Conservation (phyloP, 2,888 invertebrate genomes). For the Buathra laborator region DNA sequence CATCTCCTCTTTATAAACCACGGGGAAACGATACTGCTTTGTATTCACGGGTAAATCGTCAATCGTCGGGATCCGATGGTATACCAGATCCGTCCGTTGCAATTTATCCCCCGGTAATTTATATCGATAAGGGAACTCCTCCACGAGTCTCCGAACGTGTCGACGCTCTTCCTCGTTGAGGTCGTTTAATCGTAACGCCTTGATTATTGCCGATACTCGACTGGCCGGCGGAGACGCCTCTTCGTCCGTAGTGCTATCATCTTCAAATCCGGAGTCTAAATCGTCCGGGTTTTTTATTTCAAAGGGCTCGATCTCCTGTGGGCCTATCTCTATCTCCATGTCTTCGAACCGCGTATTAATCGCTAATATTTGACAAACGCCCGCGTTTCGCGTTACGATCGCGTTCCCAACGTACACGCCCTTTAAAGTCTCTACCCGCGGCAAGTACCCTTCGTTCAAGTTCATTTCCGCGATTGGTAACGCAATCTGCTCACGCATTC, state of each 20-base stretch:
- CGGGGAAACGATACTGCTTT: constrained; percentile 50
- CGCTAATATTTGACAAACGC: neutral
- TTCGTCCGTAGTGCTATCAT: too few relatives aligned
- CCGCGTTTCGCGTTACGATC: neutral
- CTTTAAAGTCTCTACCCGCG: neutral
- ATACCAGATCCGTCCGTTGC: neutral
- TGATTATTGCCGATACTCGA: too few relatives aligned
- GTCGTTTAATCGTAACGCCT: too few relatives aligned
- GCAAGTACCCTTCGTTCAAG: neutral
- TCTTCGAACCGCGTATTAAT: constrained; percentile 2
- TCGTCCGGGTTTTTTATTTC: too few relatives aligned
- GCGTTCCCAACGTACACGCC: constrained; percentile 19
- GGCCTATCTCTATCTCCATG: neutral
- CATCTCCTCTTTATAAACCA: constrained; percentile 34
- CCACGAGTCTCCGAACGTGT: too few relatives aligned
- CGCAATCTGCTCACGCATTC: neutral
- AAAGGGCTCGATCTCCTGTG: neutral
- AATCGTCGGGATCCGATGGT: constrained; percentile 36
- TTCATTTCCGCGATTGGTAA: neutral
- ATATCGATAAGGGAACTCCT: too few relatives aligned
- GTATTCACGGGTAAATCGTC: constrained; percentile 36
- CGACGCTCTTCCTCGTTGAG: too few relatives aligned
- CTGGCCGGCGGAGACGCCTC: too few relatives aligned
- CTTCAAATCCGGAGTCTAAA: too few relatives aligned
- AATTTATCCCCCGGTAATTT: too few relatives aligned